Base-by-base conservation (phyloP, 1,140 invertebrate genomes). In the Drosophila jambulina region DNA sequence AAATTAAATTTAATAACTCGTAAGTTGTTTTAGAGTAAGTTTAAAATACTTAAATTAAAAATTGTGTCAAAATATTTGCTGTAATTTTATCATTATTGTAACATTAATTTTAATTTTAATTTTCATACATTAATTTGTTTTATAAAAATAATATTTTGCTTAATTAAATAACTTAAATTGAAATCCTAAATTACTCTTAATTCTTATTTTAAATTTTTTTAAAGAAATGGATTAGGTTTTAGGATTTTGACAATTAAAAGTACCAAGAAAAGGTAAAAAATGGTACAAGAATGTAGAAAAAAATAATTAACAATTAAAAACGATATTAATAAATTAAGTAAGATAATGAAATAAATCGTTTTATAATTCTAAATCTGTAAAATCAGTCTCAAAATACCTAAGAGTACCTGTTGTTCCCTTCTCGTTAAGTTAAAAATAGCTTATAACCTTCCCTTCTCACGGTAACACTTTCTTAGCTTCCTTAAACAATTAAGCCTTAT, bases 401-500 rank as follows among this genome's bases (percentile, higher is more conserved):
- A 43, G 13, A 12, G 4, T 25, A 46, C 21, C 7, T 23, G 0
- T 23, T 46, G 21, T 38, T 38, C 6, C 23, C 19, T 21, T 23
- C 15, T 23, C 8, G 0, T 15, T 23, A 23, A 46, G 0, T 25
- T 46, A 25, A 6, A 17, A 17, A 48, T 29, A 56, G 5, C 8
- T n/a, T 48, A 3, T n/a, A 10, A 21, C 7, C 2, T 21, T 29
- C 4, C 23, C 19, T 4, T 15, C 0, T 21, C 19, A 13, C 25
- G 19, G 8, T 38, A n/a, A 23, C 51, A 63, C 58, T 42, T 67
- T 60, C 17, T 27, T 48, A 34, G 29, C n/a, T 57, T 72, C 43
- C 10, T 48, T 34, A n/a, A 34, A 15, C 29, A 15, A 29, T 5
- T 27, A 12, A 8, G 9, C 7, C 42, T 23, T 53, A 10, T 45